Percentiles rank a stretch among this genome's conserved stretches.
These are phyloP conservation scores for Pachypsylla venusta DNA, from an alignment of 1,140 invertebrate genomes.

Conservation along the genomic window DNA sequence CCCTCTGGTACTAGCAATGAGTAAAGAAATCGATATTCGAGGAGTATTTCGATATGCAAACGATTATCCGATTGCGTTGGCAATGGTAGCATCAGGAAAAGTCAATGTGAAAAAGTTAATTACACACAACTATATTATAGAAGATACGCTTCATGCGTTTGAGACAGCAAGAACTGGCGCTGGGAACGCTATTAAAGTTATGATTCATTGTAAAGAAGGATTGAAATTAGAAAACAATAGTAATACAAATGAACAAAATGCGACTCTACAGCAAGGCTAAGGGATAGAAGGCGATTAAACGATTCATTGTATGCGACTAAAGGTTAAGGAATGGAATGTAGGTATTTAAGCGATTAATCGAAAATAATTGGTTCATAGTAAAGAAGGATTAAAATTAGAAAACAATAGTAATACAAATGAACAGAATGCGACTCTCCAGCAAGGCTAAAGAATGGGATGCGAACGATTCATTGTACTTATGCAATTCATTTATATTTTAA, in stretches of 20 bases:
- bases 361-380: conserved; percentile 80
- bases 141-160: conserved; percentile 74
- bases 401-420: neutral
- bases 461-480: too few species aligned
- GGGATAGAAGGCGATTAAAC: too few species aligned
- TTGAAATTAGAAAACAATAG: neutral
- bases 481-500: too few species aligned
- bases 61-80: conserved; percentile 72
- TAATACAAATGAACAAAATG: neutral
- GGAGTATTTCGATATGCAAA: conserved; percentile 86
- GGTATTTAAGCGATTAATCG: too few species aligned
- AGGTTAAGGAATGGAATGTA: too few species aligned
- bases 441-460: neutral
- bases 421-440: neutral
- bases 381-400: conserved; percentile 9
- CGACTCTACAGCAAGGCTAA: neutral
- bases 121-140: conserved; percentile 76
- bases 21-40: conserved; percentile 75
- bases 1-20: conserved; percentile 61
- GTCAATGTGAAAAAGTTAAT: conserved; percentile 77
- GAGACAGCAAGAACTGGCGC: conserved; percentile 54
- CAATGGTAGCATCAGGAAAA: conserved; percentile 65
- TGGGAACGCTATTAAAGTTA: conserved; percentile 73
- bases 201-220: conserved; percentile 55
- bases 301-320: too few species aligned